Conservation (phyloP, 1,140 invertebrate genomes). For the Macrotrachela quadricornifera region DNA sequence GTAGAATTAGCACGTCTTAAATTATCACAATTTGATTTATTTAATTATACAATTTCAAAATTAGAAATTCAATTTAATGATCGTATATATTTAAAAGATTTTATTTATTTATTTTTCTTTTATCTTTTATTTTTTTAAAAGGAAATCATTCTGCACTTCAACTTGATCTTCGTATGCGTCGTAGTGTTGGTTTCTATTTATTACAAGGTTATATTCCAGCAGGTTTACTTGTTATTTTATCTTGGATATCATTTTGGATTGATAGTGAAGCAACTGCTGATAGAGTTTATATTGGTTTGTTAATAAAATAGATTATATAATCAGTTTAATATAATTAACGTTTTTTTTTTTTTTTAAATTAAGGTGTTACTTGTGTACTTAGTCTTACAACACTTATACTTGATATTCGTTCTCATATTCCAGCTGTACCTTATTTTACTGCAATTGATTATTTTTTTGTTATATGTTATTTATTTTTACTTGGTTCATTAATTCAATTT, state of each 20-base stretch:
- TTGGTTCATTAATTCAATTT: constrained; percentile 46
- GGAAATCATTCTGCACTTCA: constrained; percentile 17
- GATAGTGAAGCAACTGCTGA: constrained; percentile 78
- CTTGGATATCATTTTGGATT: constrained; percentile 38
- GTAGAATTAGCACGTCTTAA: constrained; percentile 16
- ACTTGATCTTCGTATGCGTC: constrained; percentile 19
- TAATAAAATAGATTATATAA: neutral
- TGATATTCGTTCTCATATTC: constrained; percentile 59
- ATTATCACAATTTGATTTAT: constrained; percentile 31
- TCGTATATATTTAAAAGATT: too few species aligned
- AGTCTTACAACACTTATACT: constrained; percentile 31
- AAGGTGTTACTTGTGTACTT: constrained; percentile 17
- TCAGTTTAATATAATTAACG: neutral
- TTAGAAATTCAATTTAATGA: neutral
- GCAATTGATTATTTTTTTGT: constrained; percentile 67
- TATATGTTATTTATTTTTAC: constrained; percentile 61
- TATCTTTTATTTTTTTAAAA: neutral
- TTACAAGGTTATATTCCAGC: constrained; percentile 28
- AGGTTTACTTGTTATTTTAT: constrained; percentile 24
- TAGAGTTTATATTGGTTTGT: constrained; percentile 29
- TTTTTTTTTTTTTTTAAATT: neutral
- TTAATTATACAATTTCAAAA: too few species aligned
- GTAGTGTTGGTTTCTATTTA: constrained; percentile 27
- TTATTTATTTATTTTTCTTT: too few species aligned
- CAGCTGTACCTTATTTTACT: constrained; percentile 63